phyloP scores from a whole-genome alignment of 2,888 invertebrate species.

The Ectobius pallidus region DNA sequence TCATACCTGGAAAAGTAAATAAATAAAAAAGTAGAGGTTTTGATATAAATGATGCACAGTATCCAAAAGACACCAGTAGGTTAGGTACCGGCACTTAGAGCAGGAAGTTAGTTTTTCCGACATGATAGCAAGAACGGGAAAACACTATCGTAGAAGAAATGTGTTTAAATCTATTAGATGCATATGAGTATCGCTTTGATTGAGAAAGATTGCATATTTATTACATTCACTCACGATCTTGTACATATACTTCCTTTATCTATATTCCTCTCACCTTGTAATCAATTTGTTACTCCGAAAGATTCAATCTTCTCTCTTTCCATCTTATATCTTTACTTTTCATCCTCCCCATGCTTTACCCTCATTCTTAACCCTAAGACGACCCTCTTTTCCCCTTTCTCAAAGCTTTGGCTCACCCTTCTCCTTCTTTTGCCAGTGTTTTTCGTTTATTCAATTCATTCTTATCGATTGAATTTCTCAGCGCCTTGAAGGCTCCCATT shows the following conservation, averaged over 20 bases:
- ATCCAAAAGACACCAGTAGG: no score
- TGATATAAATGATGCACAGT: no score
- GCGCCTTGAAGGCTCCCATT: constrained; percentile 22
- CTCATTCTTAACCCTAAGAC: constrained; percentile 13
- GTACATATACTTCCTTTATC: not conserved
- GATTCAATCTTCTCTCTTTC: constrained; percentile 38
- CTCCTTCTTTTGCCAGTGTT: constrained; percentile 30
- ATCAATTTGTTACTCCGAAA: constrained; percentile 36
- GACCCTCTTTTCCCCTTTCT: constrained; percentile 13
- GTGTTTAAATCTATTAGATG: no score
- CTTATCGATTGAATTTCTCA: constrained; percentile 35
- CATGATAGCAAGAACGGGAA: no score
- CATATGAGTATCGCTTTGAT: no score
- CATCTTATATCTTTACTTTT: constrained; percentile 31
- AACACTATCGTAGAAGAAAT: no score
- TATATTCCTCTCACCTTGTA: constrained; percentile 27
- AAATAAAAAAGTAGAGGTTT: no score
- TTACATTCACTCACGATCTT: not conserved
- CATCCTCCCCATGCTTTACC: constrained; percentile 31
- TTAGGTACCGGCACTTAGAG: no score
- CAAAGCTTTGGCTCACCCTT: constrained; percentile 15
- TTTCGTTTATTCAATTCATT: constrained; percentile 40
- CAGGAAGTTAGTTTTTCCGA: no score
- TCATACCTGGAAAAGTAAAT: no score
- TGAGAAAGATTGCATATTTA: not conserved